These are phyloP conservation scores for Vesta saturnalis DNA, from an alignment of 2,888 invertebrate genomes.

Conservation along the genomic window DNA sequence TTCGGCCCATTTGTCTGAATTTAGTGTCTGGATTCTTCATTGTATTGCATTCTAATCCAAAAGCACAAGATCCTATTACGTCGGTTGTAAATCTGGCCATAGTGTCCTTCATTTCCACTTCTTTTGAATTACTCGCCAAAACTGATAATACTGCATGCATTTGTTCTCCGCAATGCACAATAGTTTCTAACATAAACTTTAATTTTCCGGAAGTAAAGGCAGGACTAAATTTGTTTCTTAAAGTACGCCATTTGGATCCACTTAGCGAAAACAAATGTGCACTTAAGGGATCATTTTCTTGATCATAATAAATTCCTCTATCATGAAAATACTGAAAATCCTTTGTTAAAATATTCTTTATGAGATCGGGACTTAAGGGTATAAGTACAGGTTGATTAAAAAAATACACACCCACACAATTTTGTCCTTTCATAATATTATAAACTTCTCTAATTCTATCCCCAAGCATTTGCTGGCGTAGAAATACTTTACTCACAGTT, in stretches of 20 bases:
- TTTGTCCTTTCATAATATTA: slow-evolving; percentile 60
- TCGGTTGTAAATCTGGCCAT: slow-evolving; percentile 70
- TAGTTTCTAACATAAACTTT: slow-evolving; percentile 71
- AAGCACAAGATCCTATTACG: slow-evolving; percentile 70
- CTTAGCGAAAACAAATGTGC: slow-evolving; percentile 69
- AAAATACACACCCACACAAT: slow-evolving; percentile 69
- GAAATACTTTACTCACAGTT: slow-evolving; percentile 66
- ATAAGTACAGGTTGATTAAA: slow-evolving; percentile 70
- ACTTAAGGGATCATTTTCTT: slow-evolving; percentile 69
- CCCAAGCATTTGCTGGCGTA: slow-evolving; percentile 68
- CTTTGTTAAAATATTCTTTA: slow-evolving; percentile 68
- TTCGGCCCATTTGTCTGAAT: slow-evolving; percentile 59
- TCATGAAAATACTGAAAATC: slow-evolving; percentile 74
- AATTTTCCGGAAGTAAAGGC: slow-evolving; percentile 75
- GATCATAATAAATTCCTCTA: slow-evolving; percentile 71
- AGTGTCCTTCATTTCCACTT: slow-evolving; percentile 63
- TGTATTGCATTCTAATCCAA: slow-evolving; percentile 70
- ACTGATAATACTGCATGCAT: slow-evolving; percentile 59
- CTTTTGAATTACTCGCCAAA: slow-evolving; percentile 47
- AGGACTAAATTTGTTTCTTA: slow-evolving; percentile 72
- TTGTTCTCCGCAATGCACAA: slow-evolving; percentile 67
- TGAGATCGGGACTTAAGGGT: slow-evolving; percentile 70
- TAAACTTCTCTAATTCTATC: slow-evolving; percentile 71
- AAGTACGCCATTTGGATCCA: slow-evolving; percentile 70
- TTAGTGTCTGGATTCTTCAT: slow-evolving; percentile 67